Base-by-base conservation (phyloP, 2,113 vertebrate species). In the Macaca mulatta region DNA sequence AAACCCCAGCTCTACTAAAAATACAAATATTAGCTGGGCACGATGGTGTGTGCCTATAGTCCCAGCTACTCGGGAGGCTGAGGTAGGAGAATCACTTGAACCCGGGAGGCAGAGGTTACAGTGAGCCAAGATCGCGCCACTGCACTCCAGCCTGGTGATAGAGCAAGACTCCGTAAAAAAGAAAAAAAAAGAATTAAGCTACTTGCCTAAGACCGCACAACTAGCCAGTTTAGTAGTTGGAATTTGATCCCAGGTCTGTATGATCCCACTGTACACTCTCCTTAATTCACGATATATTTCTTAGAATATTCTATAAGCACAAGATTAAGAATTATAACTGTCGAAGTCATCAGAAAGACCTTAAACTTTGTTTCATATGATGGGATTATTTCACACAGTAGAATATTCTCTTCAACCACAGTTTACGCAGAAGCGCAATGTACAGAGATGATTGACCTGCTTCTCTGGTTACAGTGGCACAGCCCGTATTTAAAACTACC, bases 311-410 rank as follows among this genome's bases (percentile, higher is more conserved):
- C 61, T 23, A 0, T 57, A 81, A 92, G n/a, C 14, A 43, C 4
- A 50, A 59, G n/a, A 83, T 77, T 85, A 70, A 55, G 75, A 50
- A 88, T 90, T 32, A 80, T 78, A 32, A 61, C 16, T n/a, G 2
- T 50, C 90, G 32, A 77, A 59, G 30, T 74, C 48, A 93, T 84
- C 50, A 96, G 67, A 92, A 86, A 88, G 69, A 96, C 18, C 8
- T 88, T 23, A 90, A 85, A 85, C 6, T 93, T 80, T 27, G 57
- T 14, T 94, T 87, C 23, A 64, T 8, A 50, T 30, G 30, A n/a
- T 38, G 55, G 23, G 40, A 52, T 90, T 74, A 72, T 70, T 91
- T 88, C 30, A 52, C 3, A 55, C 16, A 6, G 6, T 50, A 85
- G 70, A 72, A 85, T 79, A 8, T 82, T 45, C 20, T 78, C 59